Percentiles rank a stretch among this genome's conserved stretches.
These are phyloP conservation scores for Nanorana parkeri DNA, from an alignment of 2,113 vertebrate species.

Conservation along the genomic window DNA sequence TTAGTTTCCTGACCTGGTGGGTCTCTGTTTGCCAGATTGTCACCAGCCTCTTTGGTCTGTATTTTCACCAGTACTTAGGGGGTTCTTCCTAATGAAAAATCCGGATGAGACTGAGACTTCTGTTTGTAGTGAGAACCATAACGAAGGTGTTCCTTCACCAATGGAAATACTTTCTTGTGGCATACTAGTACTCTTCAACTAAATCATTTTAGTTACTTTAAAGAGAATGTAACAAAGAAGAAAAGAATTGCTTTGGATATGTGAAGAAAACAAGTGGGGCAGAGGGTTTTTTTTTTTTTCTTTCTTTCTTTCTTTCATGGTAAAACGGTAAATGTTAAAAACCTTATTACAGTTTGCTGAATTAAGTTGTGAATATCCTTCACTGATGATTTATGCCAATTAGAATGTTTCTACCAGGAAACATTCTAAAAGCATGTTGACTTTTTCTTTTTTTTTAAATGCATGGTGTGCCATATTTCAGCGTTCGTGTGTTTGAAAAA, in stretches of 20 bases:
- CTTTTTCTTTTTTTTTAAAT: background rate
- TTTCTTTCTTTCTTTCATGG: no score
- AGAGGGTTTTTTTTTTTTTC: background rate
- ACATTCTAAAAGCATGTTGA: background rate
- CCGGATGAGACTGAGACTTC: background rate
- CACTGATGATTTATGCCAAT: no score
- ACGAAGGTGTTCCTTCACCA: background rate
- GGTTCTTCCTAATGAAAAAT: slow-evolving; percentile 73
- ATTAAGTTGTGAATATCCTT: no score
- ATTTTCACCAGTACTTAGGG: slow-evolving; percentile 92
- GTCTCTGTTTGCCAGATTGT: slow-evolving; percentile 88
- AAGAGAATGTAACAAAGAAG: background rate
- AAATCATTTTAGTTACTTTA: background rate
- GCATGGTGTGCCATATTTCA: no score
- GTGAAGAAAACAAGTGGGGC: background rate
- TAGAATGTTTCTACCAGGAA: no score
- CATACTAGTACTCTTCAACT: background rate
- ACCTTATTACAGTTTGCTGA: background rate
- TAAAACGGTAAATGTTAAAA: background rate
- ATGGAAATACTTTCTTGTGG: background rate
- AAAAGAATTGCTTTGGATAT: no score
- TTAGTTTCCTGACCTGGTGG: slow-evolving; percentile 95
- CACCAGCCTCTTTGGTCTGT: slow-evolving; percentile 91
- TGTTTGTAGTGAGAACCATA: background rate
- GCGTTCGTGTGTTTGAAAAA: no score